Base-by-base conservation (phyloP, 37 sponge, comb jelly and placozoan species). In the Spongia lamella region DNA sequence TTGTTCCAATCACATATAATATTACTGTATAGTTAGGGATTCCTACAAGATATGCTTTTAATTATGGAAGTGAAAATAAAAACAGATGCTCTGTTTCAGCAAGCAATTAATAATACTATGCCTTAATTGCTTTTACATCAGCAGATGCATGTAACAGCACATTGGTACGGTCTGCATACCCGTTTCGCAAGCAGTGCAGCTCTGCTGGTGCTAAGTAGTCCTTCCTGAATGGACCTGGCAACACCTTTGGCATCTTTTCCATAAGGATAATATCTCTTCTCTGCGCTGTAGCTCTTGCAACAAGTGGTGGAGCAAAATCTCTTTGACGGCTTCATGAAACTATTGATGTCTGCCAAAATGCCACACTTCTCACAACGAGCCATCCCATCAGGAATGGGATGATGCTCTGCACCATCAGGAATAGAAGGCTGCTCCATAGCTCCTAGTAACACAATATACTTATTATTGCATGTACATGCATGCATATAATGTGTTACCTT, bases 241-340 rank as follows among this genome's bases (percentile, higher is more conserved):
- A 86, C 77, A 1, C 86, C 86, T 39, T 86, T 63, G 31, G 73
- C 80, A 38, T 86, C 86, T 52, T 53, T 72, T 16, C 86, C 86
- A 67, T 86, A 86, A 47, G 86, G 86, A 35, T 86, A 86, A 69
- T 86, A 86, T 27, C 70, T 56, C 50, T 79, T 79, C 80, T 69
- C 79, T n/a, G 79, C 79, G 66, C 79, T 78, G 58, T 66, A 78
- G 36, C 79, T 43, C 76, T 86, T 86, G 70, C 86, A 86, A 53
- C 89, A 89, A 29, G 89, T 79, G 40, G 83, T 49, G 36, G 79
- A 54, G 60, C 89, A 89, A 64, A 89, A 89, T 36, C 88, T 72
- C 38, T 84, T 47, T 22, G 70, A 67, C 0, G 89, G 89, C 16
- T 83, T 36, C 21, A 89, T 53, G 52, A 83, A 83, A 13, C 34